phyloP scores from a whole-genome alignment of 2,888 invertebrate species.

The Magallana nippona region DNA sequence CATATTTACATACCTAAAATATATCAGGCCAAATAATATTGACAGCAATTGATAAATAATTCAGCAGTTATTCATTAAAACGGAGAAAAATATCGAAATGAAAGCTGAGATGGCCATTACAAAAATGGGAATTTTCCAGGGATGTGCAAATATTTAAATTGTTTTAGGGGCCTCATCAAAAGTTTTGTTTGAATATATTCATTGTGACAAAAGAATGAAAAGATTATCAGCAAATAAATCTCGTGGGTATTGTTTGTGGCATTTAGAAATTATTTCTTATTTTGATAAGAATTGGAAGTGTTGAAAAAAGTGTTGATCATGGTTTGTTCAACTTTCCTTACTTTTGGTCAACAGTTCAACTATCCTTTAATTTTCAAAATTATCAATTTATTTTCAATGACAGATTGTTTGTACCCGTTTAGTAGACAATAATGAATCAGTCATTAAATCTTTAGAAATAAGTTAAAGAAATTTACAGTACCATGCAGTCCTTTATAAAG shows the following conservation, averaged over 20 bases:
- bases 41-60: conserved; percentile 35
- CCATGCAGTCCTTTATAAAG: no score
- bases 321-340: no score
- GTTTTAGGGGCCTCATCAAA: not conserved
- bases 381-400: no score
- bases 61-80: not conserved
- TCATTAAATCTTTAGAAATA: no score
- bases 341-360: no score
- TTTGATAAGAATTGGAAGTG: no score
- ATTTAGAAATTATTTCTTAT: not conserved
- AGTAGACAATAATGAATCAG: no score
- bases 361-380: no score
- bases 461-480: no score
- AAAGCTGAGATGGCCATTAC: conserved; percentile 13
- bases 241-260: not conserved
- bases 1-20: conserved; percentile 22
- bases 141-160: conserved; percentile 25
- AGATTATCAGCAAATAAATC: not conserved
- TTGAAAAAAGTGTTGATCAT: no score
- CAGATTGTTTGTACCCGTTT: no score
- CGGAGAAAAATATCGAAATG: not conserved
- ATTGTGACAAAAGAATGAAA: not conserved
- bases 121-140: not conserved
- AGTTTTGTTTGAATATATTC: conserved; percentile 28
- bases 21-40: conserved; percentile 7